Base-by-base conservation (phyloP, 2,113 vertebrate genomes). In the Gracilinanus agilis region DNA sequence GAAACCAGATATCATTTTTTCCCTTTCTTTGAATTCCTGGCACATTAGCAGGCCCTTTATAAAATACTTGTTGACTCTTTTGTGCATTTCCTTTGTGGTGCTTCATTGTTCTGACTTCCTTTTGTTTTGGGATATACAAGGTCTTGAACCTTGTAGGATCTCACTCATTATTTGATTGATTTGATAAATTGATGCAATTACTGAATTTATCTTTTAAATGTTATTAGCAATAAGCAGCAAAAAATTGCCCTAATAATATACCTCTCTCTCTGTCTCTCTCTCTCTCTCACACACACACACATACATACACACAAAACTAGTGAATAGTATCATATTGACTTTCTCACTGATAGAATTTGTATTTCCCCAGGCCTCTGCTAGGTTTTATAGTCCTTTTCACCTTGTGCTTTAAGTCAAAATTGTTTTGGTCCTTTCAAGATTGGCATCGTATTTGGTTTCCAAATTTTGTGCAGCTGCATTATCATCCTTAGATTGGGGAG, bases 361-460 rank as follows among this genome's bases (percentile, higher is more conserved):
- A 9, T 92, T 2, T 95, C 95, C 19, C 88, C 55, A 91, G 21
- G 24, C 90, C 95, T 95, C 40, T 53, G 27, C 58, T 21, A 90
- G 56, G 49, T 88, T 44, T 54, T 24, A 89, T 75, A n/a, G 61
- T 93, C 89, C 55, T 61, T 24, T 83, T 93, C 44, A 21, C 34
- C 40, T 94, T 90, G 49, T 12, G 27, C 55, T 40, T 91, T 16
- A 75, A 44, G 88, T 91, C 92, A 54, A 92, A 44, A 34, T 58
- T 95, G 53, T 89, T 91, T 94, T 96, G 40, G 27, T 54, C 16
- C 49, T 29, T 90, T 54, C 92, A 53, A 67, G 44, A 23, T 44
- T 93, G 44, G 88, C 49, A 24, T 27, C 92, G 7, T 21, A 92
- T 58, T 89, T 96, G 44, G 49, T 94, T 94, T 94, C 24, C 54